phyloP scores from a whole-genome alignment of 64 coral and sea anemone genomes.

The Pachyseris speciosa region DNA sequence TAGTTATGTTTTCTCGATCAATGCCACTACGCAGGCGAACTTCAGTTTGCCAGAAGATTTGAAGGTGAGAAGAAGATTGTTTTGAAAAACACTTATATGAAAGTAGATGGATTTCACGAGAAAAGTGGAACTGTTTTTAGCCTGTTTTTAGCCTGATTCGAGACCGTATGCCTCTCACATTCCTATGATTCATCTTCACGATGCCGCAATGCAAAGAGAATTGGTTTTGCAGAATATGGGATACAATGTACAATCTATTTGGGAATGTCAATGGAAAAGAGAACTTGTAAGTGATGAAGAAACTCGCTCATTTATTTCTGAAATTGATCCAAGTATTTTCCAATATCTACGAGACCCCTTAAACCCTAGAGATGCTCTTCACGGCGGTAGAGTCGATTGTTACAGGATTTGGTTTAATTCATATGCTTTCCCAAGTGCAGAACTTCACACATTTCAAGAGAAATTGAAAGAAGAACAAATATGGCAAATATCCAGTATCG shows the following conservation, averaged over 20 bases:
- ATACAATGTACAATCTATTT: slow-evolving; percentile 5
- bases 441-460: too few relatives aligned
- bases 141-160: neutral
- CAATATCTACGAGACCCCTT: too few relatives aligned
- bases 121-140: neutral
- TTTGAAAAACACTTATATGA: neutral
- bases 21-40: neutral
- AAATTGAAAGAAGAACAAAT: neutral
- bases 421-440: neutral
- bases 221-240: too few relatives aligned
- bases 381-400: too few relatives aligned
- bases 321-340: too few relatives aligned
- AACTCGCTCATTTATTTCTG: neutral
- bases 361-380: too few relatives aligned
- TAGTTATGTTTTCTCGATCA: neutral
- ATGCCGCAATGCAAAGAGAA: too few relatives aligned
- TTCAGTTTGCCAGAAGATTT: neutral
- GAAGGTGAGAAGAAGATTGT: neutral
- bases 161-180: neutral
- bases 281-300: neutral
- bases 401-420: neutral
- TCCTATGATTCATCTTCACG: neutral
- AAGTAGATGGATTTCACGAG: slow-evolving; percentile 9
- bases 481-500: neutral
- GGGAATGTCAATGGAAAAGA: slow-evolving; percentile 14